phyloP scores from a whole-genome alignment of 2,113 vertebrate genomes.

The Dromas ardeola region DNA sequence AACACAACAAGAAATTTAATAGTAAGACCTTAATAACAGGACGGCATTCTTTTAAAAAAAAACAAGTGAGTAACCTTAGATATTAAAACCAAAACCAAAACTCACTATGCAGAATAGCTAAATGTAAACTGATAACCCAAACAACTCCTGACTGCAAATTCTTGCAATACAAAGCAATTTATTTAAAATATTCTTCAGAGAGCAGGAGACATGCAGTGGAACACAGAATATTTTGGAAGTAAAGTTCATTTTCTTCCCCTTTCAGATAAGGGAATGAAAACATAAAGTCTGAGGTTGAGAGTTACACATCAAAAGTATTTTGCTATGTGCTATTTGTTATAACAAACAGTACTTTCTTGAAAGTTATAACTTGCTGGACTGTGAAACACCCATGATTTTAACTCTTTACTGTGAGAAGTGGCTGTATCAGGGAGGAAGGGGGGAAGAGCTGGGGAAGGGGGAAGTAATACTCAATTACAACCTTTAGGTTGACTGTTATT shows the following conservation, averaged over 20 bases:
- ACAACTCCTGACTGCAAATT: not conserved
- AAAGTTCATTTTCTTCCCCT: not conserved
- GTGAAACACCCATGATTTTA: not conserved
- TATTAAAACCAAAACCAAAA: not conserved
- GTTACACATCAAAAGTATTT: accelerated
- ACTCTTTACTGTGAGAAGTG: not conserved
- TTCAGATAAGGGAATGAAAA: not conserved
- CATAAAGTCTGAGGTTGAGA: not conserved
- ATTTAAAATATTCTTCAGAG: not conserved
- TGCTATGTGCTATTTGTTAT: not conserved
- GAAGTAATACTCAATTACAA: not conserved
- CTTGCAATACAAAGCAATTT: not conserved
- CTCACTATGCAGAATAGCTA: not conserved
- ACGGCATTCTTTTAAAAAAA: accelerated
- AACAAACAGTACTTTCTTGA: not conserved
- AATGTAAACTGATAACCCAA: not conserved
- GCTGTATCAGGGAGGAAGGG: not conserved
- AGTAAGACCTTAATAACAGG: not conserved
- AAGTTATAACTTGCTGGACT: not conserved
- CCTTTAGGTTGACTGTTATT: not conserved
- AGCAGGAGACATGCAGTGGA: not conserved
- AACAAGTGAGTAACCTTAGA: not conserved
- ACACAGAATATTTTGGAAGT: not conserved
- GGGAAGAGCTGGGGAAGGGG: not conserved
- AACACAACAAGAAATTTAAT: not conserved